A percentile compares a stretch with the other conserved stretches of the same genome.
These are phyloP conservation scores for Argyresthia albistria DNA, from an alignment of 2,888 invertebrate species.

Conservation along the genomic window DNA sequence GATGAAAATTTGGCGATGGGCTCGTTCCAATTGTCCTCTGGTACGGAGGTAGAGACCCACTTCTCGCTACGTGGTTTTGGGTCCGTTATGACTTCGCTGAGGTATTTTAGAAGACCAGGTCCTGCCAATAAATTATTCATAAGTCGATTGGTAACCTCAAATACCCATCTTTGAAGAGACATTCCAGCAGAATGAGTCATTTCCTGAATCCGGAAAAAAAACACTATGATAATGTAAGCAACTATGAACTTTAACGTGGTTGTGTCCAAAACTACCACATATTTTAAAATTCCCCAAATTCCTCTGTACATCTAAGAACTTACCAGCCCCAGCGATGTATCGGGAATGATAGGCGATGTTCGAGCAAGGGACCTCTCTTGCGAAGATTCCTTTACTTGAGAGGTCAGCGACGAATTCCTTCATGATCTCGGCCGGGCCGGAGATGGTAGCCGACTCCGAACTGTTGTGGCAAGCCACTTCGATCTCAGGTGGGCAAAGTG, in stretches of 20 bases:
- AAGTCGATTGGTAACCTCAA: too few relatives aligned
- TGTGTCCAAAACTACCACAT: too few relatives aligned
- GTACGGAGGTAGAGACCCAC: constrained; percentile 89
- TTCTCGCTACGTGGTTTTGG: constrained; percentile 77
- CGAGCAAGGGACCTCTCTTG: constrained; percentile 66
- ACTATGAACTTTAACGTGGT: too few relatives aligned
- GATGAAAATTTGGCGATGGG: constrained; percentile 76
- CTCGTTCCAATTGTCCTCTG: constrained; percentile 75
- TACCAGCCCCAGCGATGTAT: constrained; percentile 78
- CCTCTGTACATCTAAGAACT: constrained; percentile 7
- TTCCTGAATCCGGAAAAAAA: too few relatives aligned
- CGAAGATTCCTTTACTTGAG: constrained; percentile 40
- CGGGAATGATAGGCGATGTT: constrained; percentile 91
- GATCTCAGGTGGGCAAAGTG: constrained; percentile 69
- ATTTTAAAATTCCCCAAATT: too few relatives aligned
- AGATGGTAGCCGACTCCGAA: constrained; percentile 81
- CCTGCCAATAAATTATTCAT: constrained; percentile 40
- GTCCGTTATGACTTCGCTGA: constrained; percentile 71
- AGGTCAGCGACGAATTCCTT: constrained; percentile 62
- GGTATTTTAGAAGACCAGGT: constrained; percentile 68
- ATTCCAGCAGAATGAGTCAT: too few relatives aligned
- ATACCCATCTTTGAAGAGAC: too few relatives aligned
- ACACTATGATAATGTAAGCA: too few relatives aligned
- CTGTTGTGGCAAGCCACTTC: constrained; percentile 87
- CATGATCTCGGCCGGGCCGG: constrained; percentile 78